Percentiles rank a stretch among this genome's conserved stretches.
Evolutionary conservation across 1,140 invertebrate species (phyloP).

Genomic region (Philaenus spumarius): DNA sequence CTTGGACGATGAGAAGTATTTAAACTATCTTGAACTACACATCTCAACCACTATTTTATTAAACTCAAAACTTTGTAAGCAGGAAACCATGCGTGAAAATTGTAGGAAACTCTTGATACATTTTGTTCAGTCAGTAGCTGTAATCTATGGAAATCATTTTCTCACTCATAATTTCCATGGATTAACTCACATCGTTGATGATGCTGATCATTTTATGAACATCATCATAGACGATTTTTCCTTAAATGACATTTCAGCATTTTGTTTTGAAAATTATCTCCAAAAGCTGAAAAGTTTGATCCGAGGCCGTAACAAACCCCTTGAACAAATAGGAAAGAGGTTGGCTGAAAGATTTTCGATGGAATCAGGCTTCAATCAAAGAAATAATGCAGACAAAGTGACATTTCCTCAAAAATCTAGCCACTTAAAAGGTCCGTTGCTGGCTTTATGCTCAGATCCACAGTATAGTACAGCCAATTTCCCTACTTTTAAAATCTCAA

Average conservation of each 20-base stretch:
- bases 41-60: slow-evolving; percentile 1
- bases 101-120: slow-evolving; percentile 1
- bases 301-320: slow-evolving; percentile 6
- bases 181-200: slow-evolving; percentile 19
- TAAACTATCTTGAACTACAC: not conserved
- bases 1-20: slow-evolving; percentile 1
- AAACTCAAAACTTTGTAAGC: not conserved
- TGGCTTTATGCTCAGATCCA: slow-evolving; percentile 6
- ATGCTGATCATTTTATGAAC: slow-evolving; percentile 8
- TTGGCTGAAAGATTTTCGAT: slow-evolving; percentile 1
- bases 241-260: slow-evolving; percentile 10
- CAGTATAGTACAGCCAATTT: not conserved
- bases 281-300: slow-evolving; percentile 8
- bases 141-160: slow-evolving; percentile 29
- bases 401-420: not conserved
- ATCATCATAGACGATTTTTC: not conserved
- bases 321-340: slow-evolving; percentile 8
- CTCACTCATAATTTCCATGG: slow-evolving; percentile 33
- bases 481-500: slow-evolving; percentile 4
- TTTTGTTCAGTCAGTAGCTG: slow-evolving; percentile 12
- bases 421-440: slow-evolving; percentile 2
- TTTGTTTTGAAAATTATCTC: slow-evolving; percentile 4
- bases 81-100: not conserved
- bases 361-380: not conserved
- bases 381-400: not conserved